Evolutionary conservation across 2,888 invertebrate genomes (phyloP).

Genomic region (Timema cristinae): DNA sequence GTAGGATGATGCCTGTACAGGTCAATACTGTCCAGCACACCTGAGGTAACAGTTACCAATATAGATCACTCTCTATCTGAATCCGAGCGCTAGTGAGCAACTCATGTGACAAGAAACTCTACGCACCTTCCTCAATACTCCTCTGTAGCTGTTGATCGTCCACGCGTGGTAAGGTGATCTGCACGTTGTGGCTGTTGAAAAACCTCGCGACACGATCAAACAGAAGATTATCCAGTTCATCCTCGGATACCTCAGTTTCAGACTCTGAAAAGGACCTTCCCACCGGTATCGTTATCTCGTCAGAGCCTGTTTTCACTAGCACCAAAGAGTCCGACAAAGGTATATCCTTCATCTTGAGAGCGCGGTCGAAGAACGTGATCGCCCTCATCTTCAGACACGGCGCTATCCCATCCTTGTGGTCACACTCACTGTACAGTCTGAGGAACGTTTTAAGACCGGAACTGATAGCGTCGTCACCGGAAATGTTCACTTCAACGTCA

Average conservation of each 20-base stretch:
- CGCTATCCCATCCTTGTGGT: constrained; percentile 58
- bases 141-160: constrained; percentile 63
- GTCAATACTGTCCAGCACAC: no score
- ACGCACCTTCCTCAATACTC: constrained; percentile 70
- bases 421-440: constrained; percentile 70
- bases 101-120: no score
- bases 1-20: no score
- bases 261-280: constrained; percentile 56
- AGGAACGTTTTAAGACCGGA: constrained; percentile 33
- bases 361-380: constrained; percentile 70
- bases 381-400: constrained; percentile 80
- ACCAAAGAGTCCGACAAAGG: constrained; percentile 59
- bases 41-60: no score
- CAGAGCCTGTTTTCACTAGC: constrained; percentile 61
- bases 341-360: constrained; percentile 49
- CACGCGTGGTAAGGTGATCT: constrained; percentile 71
- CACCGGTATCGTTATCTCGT: constrained; percentile 43
- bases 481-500: constrained; percentile 32
- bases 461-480: constrained; percentile 54
- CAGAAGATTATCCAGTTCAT: constrained; percentile 62
- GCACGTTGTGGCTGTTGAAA: constrained; percentile 70
- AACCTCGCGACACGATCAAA: constrained; percentile 67
- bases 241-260: constrained; percentile 60
- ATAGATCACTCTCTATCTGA: no score
- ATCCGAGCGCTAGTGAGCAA: no score